Conservation (phyloP, 1,140 invertebrate species). For the Triops longicaudatus region DNA sequence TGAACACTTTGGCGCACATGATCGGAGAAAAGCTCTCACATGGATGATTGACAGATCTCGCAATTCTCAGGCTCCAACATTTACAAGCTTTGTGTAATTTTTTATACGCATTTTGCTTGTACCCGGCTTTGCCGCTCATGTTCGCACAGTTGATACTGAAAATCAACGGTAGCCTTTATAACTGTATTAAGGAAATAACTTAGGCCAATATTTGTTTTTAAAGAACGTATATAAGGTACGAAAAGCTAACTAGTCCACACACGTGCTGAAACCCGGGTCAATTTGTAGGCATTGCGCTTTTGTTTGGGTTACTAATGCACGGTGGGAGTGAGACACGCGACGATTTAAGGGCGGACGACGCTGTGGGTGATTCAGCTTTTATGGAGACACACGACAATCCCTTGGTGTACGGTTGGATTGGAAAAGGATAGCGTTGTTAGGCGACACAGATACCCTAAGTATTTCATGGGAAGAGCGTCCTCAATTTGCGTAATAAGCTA, state of each 20-base stretch:
- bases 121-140: neutral
- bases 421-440: neutral
- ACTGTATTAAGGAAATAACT: neutral
- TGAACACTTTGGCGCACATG: neutral
- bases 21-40: neutral
- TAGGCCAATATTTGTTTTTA: neutral
- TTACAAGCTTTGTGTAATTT: conserved; percentile 1
- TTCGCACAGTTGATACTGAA: neutral
- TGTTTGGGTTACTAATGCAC: conserved; percentile 7
- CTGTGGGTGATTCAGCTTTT: neutral
- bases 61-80: neutral
- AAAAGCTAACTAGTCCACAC: neutral
- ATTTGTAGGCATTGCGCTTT: conserved; percentile 5
- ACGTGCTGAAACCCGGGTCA: neutral
- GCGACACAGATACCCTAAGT: neutral
- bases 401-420: neutral
- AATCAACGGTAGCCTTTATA: neutral
- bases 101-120: neutral
- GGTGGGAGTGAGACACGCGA: conserved; percentile 8
- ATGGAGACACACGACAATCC: neutral
- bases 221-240: neutral
- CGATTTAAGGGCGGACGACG: neutral
- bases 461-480: neutral
- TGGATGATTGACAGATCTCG: neutral
- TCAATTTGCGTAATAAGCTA: neutral